Conservation (phyloP, 2,888 invertebrate species). For the Platycnemis pennipes region DNA sequence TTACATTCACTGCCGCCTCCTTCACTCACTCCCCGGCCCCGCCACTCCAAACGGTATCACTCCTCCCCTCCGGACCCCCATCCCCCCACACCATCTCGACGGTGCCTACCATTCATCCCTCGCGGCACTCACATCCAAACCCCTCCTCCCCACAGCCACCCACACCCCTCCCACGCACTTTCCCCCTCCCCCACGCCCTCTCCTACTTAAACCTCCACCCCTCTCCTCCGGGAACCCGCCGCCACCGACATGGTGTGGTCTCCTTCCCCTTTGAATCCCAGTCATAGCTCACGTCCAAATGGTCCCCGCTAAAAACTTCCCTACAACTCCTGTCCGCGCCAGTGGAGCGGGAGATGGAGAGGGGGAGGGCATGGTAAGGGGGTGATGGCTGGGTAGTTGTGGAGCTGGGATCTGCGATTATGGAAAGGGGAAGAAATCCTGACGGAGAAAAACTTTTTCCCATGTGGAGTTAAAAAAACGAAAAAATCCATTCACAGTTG, state of each 20-base stretch:
- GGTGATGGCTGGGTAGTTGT: too few species aligned
- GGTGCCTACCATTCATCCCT: not conserved
- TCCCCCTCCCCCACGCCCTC: too few species aligned
- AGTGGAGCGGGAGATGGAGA: not conserved
- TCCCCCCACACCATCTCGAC: not conserved
- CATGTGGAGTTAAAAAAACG: too few species aligned
- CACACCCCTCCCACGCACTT: not conserved
- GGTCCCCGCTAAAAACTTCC: not conserved
- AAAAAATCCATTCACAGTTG: too few species aligned
- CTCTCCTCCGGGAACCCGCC: not conserved
- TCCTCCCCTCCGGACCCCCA: not conserved
- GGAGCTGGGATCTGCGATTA: too few species aligned
- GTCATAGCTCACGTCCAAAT: slow-evolving; percentile 36
- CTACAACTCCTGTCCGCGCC: slow-evolving; percentile 20
- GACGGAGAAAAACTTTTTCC: too few species aligned
- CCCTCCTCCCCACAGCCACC: not conserved
- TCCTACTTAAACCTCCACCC: too few species aligned
- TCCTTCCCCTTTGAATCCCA: not conserved
- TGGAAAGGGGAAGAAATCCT: too few species aligned
- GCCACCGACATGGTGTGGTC: not conserved
- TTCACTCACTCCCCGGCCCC: not conserved
- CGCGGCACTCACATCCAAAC: not conserved
- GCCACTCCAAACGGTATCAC: too few species aligned
- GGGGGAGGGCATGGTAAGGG: not conserved
- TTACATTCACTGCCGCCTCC: not conserved